Percentiles rank a stretch among this genome's conserved stretches.
phyloP scores from a whole-genome alignment of 2,113 vertebrate species.

The Tetrax tetrax region DNA sequence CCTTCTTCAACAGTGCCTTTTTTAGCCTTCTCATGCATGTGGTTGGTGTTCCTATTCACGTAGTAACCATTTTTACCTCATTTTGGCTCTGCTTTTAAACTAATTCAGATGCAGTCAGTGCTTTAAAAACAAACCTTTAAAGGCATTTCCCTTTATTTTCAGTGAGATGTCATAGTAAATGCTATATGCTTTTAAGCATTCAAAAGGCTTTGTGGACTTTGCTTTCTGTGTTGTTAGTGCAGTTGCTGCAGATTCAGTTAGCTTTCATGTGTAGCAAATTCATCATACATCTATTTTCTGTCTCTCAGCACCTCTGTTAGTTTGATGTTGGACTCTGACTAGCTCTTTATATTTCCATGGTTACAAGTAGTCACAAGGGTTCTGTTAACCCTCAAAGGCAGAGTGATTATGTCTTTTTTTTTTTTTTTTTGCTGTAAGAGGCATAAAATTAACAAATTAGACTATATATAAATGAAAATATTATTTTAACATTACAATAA shows the following conservation, averaged over 20 bases:
- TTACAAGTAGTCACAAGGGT: slow-evolving; percentile 51
- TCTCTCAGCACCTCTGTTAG: slow-evolving; percentile 53
- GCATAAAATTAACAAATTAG: neutral
- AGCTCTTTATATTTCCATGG: slow-evolving; percentile 53
- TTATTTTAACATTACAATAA: neutral
- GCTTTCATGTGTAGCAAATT: slow-evolving; percentile 56
- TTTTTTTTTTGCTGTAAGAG: neutral
- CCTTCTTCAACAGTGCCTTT: neutral
- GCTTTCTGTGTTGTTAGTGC: slow-evolving; percentile 42
- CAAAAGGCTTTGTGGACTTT: slow-evolving; percentile 51
- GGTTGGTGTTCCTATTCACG: neutral
- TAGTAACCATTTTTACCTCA: neutral
- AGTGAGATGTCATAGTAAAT: neutral
- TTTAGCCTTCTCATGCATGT: neutral
- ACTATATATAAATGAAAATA: neutral
- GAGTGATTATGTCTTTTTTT: neutral
- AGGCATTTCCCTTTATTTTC: slow-evolving; percentile 26
- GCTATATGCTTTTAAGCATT: slow-evolving; percentile 34
- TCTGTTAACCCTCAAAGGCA: slow-evolving; percentile 36
- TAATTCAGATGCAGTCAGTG: neutral
- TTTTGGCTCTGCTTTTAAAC: slow-evolving; percentile 12
- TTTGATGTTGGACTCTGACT: slow-evolving; percentile 25
- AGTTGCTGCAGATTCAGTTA: slow-evolving; percentile 53
- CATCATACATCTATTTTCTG: slow-evolving; percentile 60
- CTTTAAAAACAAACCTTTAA: neutral